These are phyloP conservation scores for Cheilosia scutellata DNA, from an alignment of 2,888 invertebrate species.

Conservation along the genomic window DNA sequence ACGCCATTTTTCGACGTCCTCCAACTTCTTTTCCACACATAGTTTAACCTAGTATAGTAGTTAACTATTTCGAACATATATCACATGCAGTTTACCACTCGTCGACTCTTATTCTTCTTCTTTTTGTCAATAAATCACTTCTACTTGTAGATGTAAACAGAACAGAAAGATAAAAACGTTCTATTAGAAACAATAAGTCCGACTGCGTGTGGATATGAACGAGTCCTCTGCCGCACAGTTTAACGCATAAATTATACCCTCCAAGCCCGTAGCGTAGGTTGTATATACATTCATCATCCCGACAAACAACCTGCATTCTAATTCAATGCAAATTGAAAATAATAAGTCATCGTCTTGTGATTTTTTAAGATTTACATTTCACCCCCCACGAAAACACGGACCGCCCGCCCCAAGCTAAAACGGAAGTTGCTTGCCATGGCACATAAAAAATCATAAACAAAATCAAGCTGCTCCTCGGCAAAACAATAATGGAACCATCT, in stretches of 20 bases:
- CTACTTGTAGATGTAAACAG: neutral
- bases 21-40: neutral
- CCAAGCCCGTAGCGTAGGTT: neutral
- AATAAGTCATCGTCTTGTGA: conserved; percentile 62
- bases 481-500: conserved; percentile 35
- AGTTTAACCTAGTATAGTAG: neutral
- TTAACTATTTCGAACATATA: neutral
- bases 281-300: conserved; percentile 38
- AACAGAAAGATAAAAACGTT: neutral
- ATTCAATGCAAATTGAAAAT: conserved; percentile 67
- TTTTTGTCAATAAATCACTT: neutral
- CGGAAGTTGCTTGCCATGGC: neutral
- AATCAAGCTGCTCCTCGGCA: conserved; percentile 1
- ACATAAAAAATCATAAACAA: conserved; percentile 8
- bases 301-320: conserved; percentile 60
- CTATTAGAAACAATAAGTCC: neutral
- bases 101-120: neutral
- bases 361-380: conserved; percentile 62
- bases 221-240: conserved; percentile 10
- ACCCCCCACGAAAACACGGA: neutral
- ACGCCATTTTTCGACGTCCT: too few species aligned
- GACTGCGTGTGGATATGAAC: neutral
- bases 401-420: neutral
- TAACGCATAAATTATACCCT: conserved; percentile 43
- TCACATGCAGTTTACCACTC: neutral